Conservation (phyloP, 2,113 vertebrate species). For the Peromyscus maniculatus region DNA sequence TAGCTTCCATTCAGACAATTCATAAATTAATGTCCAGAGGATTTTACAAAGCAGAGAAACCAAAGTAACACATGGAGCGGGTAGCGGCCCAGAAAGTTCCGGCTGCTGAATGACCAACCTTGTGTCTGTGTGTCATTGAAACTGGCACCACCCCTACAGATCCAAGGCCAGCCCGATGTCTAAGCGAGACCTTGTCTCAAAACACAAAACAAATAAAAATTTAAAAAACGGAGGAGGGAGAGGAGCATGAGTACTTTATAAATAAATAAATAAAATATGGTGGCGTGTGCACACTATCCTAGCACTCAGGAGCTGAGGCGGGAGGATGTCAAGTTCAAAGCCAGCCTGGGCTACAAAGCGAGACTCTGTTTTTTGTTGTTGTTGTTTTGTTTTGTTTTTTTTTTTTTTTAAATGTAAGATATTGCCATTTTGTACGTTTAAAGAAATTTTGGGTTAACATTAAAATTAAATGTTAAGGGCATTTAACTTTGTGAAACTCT, state of each 20-base stretch:
- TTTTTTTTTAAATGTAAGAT: background rate
- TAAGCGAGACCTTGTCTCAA: background rate
- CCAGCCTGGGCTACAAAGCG: background rate
- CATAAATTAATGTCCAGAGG: background rate
- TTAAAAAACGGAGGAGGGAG: no score
- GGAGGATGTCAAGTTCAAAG: background rate
- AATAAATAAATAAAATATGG: background rate
- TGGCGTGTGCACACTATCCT: no score
- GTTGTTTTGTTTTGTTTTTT: background rate
- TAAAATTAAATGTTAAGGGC: slow-evolving; percentile 53
- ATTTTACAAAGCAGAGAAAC: slow-evolving; percentile 46
- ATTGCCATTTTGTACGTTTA: background rate
- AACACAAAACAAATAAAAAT: background rate
- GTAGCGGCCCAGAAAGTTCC: background rate
- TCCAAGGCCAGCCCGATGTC: background rate
- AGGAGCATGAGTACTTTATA: background rate
- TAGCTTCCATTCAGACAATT: background rate
- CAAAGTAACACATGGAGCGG: background rate
- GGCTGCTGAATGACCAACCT: background rate
- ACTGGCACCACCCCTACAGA: no score
- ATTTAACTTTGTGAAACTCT: slow-evolving; percentile 58
- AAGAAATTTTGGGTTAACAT: slow-evolving; percentile 25
- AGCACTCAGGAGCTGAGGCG: background rate
- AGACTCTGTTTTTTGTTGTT: background rate
- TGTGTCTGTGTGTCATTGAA: background rate